phyloP scores from a whole-genome alignment of 2,797 vertebrate species.

The Prionace glauca region DNA sequence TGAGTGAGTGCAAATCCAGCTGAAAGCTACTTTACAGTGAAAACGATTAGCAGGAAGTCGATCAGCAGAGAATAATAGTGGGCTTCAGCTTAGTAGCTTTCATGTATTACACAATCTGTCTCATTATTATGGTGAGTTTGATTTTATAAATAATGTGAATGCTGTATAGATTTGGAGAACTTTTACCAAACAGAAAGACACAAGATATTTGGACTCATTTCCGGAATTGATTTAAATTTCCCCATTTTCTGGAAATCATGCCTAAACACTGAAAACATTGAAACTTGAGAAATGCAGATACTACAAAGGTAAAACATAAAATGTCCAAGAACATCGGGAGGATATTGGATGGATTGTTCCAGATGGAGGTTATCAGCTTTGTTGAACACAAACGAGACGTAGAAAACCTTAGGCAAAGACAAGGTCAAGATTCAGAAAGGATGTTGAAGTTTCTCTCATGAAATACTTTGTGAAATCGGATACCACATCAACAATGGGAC shows the following conservation, averaged over 20 bases:
- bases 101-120: conserved; percentile 87
- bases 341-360: too few relatives aligned
- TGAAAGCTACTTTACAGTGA: too few relatives aligned
- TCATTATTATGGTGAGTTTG: conserved; percentile 76
- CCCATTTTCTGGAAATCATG: background rate
- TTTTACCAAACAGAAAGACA: background rate
- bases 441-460: background rate
- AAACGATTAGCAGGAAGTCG: too few relatives aligned
- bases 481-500: background rate
- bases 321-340: too few relatives aligned
- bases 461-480: background rate
- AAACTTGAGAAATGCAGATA: too few relatives aligned
- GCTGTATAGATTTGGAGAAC: background rate
- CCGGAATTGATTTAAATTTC: background rate
- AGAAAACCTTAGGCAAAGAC: background rate
- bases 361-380: too few relatives aligned
- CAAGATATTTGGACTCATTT: background rate
- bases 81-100: conserved; percentile 78
- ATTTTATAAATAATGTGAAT: background rate
- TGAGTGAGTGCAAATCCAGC: too few relatives aligned
- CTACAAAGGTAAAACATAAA: too few relatives aligned
- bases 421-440: background rate
- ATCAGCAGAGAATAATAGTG: conserved; percentile 53
- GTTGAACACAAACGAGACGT: too few relatives aligned
- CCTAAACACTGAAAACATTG: too few relatives aligned